These are phyloP conservation scores for Stomatorhinus walkeri DNA, from an alignment of 2,797 vertebrate species.

Conservation along the genomic window DNA sequence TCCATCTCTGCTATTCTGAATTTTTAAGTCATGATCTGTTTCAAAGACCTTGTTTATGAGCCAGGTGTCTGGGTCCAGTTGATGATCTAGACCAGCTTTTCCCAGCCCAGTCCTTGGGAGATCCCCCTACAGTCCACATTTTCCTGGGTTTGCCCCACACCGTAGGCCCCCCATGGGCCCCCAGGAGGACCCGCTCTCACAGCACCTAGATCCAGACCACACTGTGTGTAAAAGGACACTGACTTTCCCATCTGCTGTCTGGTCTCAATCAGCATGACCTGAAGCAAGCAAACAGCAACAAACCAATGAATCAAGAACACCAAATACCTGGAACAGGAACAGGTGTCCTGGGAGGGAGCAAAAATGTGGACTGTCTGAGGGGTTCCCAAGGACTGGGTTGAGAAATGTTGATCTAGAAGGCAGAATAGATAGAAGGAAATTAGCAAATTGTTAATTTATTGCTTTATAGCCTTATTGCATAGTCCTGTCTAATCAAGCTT, in stretches of 20 bases:
- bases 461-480: neutral
- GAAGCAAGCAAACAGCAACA: neutral
- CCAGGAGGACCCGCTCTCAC: conserved; percentile 79
- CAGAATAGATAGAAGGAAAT: neutral
- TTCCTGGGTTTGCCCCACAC: conserved; percentile 23
- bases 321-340: neutral
- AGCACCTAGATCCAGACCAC: conserved; percentile 71
- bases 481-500: neutral
- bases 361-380: neutral
- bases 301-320: neutral
- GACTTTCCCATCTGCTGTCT: neutral
- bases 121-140: neutral
- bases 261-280: neutral
- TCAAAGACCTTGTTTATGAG: neutral
- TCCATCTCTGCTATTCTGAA: neutral
- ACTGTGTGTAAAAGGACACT: conserved; percentile 55
- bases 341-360: neutral
- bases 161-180: conserved; percentile 27
- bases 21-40: neutral
- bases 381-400: neutral
- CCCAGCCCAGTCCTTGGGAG: neutral
- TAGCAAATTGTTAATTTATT: neutral
- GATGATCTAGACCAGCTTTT: neutral
- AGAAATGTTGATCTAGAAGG: neutral
- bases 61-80: neutral